Base-by-base conservation (phyloP, 2,888 invertebrate genomes). In the Yponomeuta plumbellus region DNA sequence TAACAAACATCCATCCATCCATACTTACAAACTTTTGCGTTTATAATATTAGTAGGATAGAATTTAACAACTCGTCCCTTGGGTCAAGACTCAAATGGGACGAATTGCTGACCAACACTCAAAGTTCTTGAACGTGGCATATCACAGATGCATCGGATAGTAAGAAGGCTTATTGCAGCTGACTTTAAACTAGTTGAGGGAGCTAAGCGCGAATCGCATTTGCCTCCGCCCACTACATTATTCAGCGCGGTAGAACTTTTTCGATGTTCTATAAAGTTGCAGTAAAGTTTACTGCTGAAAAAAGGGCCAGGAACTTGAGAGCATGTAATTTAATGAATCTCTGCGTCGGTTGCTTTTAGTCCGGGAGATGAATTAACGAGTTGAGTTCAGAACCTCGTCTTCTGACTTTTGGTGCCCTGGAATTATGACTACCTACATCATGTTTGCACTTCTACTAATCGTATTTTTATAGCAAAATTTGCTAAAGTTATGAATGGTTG, bases 131-230 rank as follows among this genome's bases (percentile, higher is more conserved):
- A 52, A 76, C 79, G 82, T 80, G 80, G 80, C 76, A 76, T 80
- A 83, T 84, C 76, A 83, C 79, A 79, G 82, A 83, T 84, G 84
- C 85, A 84, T 80, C 79, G 76, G 78, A 80, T 78, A 72, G 76
- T 80, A 80, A 80, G 81, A 79, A 79, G 80, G 80, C 82, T 85
- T 82, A 82, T 78, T 79, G 74, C 75, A 76, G 76, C 79, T 79
- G 83, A 85, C 81, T 86, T 83, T 83, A 80, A 86, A 86, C 79
- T 75, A 84, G 83, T 81, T 80, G 73, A 69, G 69, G 76, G 76
- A 76, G 80, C 80, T 82, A 78, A 80, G 78, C 79, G 80, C 70
- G 75, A 76, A 75, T 78, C 78, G 76, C 80, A 78, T 80, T 80
- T 79, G 74, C 71, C 71, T 71, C 68, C 56, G 20, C 71, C 69